phyloP scores from a whole-genome alignment of 2,113 vertebrate genomes.

The Catharus bicknelli region DNA sequence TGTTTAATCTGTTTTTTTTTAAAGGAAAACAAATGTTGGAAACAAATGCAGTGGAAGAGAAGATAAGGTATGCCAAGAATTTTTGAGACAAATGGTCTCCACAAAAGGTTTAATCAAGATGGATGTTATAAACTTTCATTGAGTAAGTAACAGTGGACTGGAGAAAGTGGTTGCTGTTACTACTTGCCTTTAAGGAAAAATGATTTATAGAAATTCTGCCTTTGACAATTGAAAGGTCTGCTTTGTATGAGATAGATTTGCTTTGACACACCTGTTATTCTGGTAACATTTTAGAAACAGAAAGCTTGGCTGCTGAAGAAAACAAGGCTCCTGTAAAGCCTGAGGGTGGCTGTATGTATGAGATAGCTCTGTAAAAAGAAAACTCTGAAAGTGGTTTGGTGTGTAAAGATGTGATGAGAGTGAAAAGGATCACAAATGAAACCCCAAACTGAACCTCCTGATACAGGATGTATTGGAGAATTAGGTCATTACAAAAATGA shows the following conservation, averaged over 20 bases:
- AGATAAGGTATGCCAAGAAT: neutral
- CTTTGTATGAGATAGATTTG: neutral
- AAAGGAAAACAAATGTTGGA: neutral
- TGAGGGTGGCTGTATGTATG: neutral
- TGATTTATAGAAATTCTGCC: neutral
- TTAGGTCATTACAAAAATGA: slow-evolving; percentile 31
- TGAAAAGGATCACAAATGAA: neutral
- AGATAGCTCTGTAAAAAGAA: neutral
- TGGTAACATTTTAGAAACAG: neutral
- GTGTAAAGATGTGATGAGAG: neutral
- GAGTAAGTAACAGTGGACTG: neutral
- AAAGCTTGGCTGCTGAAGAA: neutral
- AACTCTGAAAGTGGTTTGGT: neutral
- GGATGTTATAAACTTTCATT: rapidly evolving
- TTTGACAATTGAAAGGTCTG: neutral
- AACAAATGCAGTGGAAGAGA: neutral
- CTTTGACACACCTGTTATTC: neutral
- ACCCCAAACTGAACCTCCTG: neutral
- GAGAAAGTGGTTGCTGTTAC: neutral
- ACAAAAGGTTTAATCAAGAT: neutral
- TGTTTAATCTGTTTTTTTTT: neutral
- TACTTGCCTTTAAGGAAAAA: neutral
- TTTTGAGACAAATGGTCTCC: neutral
- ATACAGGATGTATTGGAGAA: neutral
- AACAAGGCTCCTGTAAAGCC: neutral